Evolutionary conservation across 2,888 invertebrate genomes (phyloP), one percentile per base, ranked within the genome.

Genomic region (Eumacrocentrus americanus): DNA sequence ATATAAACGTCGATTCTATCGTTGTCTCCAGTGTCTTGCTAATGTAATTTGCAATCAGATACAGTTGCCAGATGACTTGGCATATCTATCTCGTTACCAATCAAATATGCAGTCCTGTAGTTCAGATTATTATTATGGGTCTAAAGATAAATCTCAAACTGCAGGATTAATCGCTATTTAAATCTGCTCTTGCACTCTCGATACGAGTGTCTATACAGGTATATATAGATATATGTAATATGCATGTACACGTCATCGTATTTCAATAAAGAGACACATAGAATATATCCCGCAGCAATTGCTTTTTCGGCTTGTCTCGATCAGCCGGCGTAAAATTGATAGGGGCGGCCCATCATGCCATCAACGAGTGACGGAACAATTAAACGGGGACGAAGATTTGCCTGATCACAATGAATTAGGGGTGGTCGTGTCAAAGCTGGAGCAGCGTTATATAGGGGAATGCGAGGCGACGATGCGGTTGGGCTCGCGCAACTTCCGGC

Each of bases 391-490:
- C 37, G 37, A 53, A 52, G 51, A 59, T 57, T 59, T 58, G 47
- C 40, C 40, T 59, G 52, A 62, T 59, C 59, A 48, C 56, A 42
- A 52, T 48, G 55, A 62, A 62, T 62, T 56, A 48, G 52, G 54
- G 46, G n/a, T 35, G 55, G 44, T 34, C 35, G 35, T 55, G 55
- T 55, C 55, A 55, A 55, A 46, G 12, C 23, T 56, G 48, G 14
- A 38, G 23, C 22, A 12, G 56, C 23, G 34, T 53, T 35, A 22
- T 37, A 46, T 35, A 20, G 40, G 52, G 23, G n/a, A 1, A 11
- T n/a, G 25, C 20, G 22, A 22, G 38, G 44, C 34, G 44, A 55
- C 46, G 34, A 29, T 55, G 55, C 55, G 55, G 55, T 55, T 55
- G 44, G 18, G 23, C 22, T 46, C 34, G n/a, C n/a, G 20, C 40